A percentile compares a stretch with the other conserved stretches of the same genome.
Conservation (phyloP, 2,797 vertebrate genomes). For the Sebastes cheni region DNA sequence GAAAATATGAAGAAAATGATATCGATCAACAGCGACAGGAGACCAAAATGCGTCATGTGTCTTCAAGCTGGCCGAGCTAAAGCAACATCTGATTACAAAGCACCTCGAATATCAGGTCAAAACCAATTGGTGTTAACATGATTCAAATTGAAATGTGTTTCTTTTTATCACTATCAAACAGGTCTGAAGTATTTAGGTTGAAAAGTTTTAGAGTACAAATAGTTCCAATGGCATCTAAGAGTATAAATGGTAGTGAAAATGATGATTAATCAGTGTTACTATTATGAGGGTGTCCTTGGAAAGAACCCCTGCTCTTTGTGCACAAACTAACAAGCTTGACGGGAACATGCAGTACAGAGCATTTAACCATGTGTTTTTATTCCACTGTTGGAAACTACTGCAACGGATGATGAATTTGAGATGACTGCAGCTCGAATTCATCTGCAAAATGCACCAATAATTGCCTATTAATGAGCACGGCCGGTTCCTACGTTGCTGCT, state of each 20-base stretch:
- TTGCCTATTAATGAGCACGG: not conserved
- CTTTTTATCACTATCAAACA: not conserved
- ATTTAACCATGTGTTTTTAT: not conserved
- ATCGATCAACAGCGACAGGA: not conserved
- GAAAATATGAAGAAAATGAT: not conserved
- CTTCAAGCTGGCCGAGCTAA: not conserved
- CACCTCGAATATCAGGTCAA: accelerated
- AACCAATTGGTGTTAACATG: not conserved
- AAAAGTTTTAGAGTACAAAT: too few relatives aligned
- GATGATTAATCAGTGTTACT: too few relatives aligned
- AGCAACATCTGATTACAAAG: not conserved
- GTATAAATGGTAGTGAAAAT: too few relatives aligned
- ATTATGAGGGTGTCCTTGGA: too few relatives aligned
- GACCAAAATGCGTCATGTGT: not conserved
- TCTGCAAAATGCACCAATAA: not conserved
- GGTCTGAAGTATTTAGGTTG: not conserved
- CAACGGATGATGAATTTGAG: not conserved
- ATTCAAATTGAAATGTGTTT: not conserved
- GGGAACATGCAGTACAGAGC: too few relatives aligned
- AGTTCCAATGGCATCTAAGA: not conserved
- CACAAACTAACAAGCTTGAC: not conserved
- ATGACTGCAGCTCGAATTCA: not conserved
- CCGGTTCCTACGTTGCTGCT: not conserved
- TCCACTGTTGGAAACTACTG: not conserved
- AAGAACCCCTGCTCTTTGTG: not conserved